Evolutionary conservation across 2,113 vertebrate genomes (phyloP), one percentile per base, ranked within the genome.

Genomic region (Mola mola): DNA sequence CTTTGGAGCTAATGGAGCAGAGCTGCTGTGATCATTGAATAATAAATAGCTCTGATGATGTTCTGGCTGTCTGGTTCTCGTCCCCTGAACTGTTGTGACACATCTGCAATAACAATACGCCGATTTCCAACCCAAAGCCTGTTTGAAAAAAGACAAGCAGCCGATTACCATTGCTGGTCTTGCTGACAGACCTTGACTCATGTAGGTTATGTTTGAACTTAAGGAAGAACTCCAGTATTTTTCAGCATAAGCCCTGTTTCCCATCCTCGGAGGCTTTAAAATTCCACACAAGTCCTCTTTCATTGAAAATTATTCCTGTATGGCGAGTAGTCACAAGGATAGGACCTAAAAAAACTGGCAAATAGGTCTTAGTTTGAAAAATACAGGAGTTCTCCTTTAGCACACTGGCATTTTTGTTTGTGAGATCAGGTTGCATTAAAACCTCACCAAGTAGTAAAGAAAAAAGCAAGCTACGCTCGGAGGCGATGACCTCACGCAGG

Each of bases 401-500:
- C n/a, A n/a, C n/a, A n/a, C n/a, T 17, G 37, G 26, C 79, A 66
- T 61, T 51, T 67, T 46, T 29, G 31, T 47, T 42, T 34, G 43
- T 53, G 52, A 81, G 78, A 64, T 77, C 75, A 65, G 46, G 67
- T 60, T 78, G 47, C 53, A 62, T 12, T 29, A 43, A 58, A n/a
- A 24, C 58, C 38, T 80, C 51, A 42, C n/a, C n/a, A 25, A 51
- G 42, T 19, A 48, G 26, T 66, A 43, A 41, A 31, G 70, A 64
- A 70, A 60, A 56, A 22, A 42, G 37, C 56, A 59, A 56, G 77
- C 41, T 43, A 17, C 65, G 67, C 51, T 55, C 21, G 66, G 64
- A 49, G 56, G 60, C 34, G 36, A 77, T 79, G 79, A 85, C 75
- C 69, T 79, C 73, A 86, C 81, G 49, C 50, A n/a, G 33, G 13